Base-by-base conservation (phyloP, 2,113 vertebrate genomes). In the Trinectes maculatus region DNA sequence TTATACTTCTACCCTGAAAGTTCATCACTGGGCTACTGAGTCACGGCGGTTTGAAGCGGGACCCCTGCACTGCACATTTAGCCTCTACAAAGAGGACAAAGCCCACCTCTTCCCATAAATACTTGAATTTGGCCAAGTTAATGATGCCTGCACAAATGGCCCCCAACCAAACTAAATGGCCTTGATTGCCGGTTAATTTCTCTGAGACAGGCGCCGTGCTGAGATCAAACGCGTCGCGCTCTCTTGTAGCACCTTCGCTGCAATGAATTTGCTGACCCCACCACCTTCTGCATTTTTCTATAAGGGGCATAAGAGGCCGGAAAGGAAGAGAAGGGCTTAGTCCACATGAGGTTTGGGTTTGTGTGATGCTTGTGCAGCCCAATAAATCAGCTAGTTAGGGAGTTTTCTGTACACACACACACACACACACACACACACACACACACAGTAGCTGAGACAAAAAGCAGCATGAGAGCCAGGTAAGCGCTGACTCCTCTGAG, bases 341-440 rank as follows among this genome's bases (percentile, higher is more conserved):
- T 74, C 64, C 76, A 85, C 87, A 92, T 89, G 84, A 85, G 87
- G 88, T 86, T 90, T 87, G 82, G 80, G 80, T 91, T 92, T 92
- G 73, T 36, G 39, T 37, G 62, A 56, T 49, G 68, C 76, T 76
- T 70, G 81, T 54, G 79, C 16, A 71, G 74, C 71, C 80, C 70
- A 82, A 65, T 89, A 87, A 88, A 89, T 90, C 83, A 87, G 71
- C 64, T 76, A 65, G 77, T 80, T 85, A 70, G 77, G 69, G 85
- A 52, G 31, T 61, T 26, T 64, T 75, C 72, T 74, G n/a, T 51
- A 49, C 33, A 60, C 33, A 74, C 78, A 69, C 66, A 71, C 66
- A 54, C 77, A 68, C 65, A 71, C 65, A 53, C 77, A 65, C 65
- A 70, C 64, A 52, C 77, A 67, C 64, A 46, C 39, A 57, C 33